Base-by-base conservation (phyloP, 35 echinoderm and acorn worm genomes). In the Heliocidaris tuberculata region DNA sequence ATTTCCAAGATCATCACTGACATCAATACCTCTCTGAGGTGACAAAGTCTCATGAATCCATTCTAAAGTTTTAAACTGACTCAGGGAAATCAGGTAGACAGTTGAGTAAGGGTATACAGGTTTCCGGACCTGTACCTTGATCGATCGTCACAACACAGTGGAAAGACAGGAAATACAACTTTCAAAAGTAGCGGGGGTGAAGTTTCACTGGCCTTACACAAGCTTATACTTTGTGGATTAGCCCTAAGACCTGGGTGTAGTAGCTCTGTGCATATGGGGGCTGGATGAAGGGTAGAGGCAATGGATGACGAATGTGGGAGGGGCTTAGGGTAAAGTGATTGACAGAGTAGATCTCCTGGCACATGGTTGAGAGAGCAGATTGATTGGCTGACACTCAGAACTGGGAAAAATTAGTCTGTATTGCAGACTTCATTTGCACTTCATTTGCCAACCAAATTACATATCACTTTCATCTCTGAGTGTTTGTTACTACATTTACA, bases 281-380 rank as follows among this genome's bases (percentile, higher is more conserved):
- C 27, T 78, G 65, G 61, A 78, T n/a, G 7, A 7, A 24, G 21
- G 65, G 27, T 78, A 71, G 61, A 78, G 65, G 65, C 17, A 60
- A 5, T 78, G 21, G 65, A 78, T 78, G 65, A 78, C 17, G 65
- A 78, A 78, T 78, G 65, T n/a, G 65, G 65, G 65, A 78, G 65
- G 65, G 21, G 65, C 65, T 78, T 78, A 19, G 27, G 21, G 65
- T 78, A n/a, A 8, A 19, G 65, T 78, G 65, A 78, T 78, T 78
- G 65, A 78, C 65, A 78, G 65, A 78, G 65, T n/a, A n/a, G 65
- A 78, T 78, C 65, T 78, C 65, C 65, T 78, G 65, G 65, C 65
- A 78, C 65, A 78, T 78, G 65, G 65, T n/a, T 24, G 19, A 78
- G 65, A 24, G 65, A 24, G 21, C 7, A 78, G 65, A 78, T 3